Evolutionary conservation across 2,113 vertebrate species (phyloP), one percentile per base, ranked within the genome.

Genomic region (Menura novaehollandiae): DNA sequence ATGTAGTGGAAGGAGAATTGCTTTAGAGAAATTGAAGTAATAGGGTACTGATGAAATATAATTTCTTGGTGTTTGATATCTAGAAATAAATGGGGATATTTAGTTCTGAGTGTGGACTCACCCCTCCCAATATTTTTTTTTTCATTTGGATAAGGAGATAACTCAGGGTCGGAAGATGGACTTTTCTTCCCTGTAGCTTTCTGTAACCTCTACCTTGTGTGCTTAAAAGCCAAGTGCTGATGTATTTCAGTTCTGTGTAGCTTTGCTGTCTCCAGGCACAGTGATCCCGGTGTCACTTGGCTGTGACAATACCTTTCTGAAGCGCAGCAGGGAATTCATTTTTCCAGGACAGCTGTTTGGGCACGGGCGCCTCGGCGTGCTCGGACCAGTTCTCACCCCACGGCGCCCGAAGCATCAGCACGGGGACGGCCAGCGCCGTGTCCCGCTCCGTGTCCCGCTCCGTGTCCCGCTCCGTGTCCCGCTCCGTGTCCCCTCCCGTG

Each of bases 301-400:
- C 1, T 16, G 39, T 8, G 46, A 19, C 73, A 13, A 7, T 13
- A 0, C 4, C 4, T 11, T 43, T 21, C 52, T 3, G 23, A 17
- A 8, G 4, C 1, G 10, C 13, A 4, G 1, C 12, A 10, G 23
- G 4, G 35, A n/a, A 8, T 13, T 19, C 0, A 1, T 37, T 53
- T 62, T 39, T 7, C 24, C 67, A 1, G 68, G 33, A 58, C 13
- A 6, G 0, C 1, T 7, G 4, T 0, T 33, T 2, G 73, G 32
- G 47, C 23, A 1, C 19, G 4, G 68, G 7, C 23, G 18, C 71
- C 43, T 47, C 13, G n/a, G 41, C 6, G 3, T 15, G 72, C 35
- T 39, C 3, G 0, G 35, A 8, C 44, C 32, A 3, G 2, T 33
- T 16, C 12, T 14, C 20, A 1, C 16, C 51, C 7, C 5, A 9